Evolutionary conservation across 2,113 vertebrate species (phyloP).

Genomic region (Xenotilapia caudafasciata): DNA sequence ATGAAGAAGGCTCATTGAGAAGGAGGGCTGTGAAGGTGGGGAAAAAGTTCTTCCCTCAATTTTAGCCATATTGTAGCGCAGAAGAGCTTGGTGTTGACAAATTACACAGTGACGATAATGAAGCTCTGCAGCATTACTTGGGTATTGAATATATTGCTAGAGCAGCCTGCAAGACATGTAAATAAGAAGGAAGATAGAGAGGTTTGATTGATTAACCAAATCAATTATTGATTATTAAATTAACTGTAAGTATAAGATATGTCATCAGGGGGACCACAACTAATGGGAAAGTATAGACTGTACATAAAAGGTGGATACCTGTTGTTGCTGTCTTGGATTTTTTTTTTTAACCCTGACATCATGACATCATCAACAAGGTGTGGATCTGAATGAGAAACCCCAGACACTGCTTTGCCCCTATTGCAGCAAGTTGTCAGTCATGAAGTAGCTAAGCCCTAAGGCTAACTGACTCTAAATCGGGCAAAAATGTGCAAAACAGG

Average conservation of each 20-base stretch:
- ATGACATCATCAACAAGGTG: background rate
- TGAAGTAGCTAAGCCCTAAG: background rate
- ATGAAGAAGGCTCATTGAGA: slow-evolving; percentile 72
- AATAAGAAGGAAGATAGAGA: background rate
- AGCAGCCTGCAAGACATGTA: background rate
- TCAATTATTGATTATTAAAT: background rate
- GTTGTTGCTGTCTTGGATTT: background rate
- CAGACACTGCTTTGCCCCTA: background rate
- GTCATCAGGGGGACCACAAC: background rate
- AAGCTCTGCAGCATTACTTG: background rate
- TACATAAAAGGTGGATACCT: background rate
- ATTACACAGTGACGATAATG: background rate
- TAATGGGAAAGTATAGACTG: background rate
- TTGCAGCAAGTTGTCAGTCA: background rate
- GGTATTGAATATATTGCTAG: background rate
- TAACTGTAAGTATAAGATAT: background rate
- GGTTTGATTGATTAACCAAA: background rate
- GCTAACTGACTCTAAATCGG: background rate
- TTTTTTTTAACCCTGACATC: background rate
- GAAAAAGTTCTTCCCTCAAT: background rate
- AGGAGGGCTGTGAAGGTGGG: slow-evolving; percentile 76
- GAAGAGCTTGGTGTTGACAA: background rate
- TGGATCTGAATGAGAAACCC: background rate
- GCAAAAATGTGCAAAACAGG: background rate
- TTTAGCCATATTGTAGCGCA: background rate